phyloP scores from a whole-genome alignment of 2,888 invertebrate species.

The Prenolepis imparis region DNA sequence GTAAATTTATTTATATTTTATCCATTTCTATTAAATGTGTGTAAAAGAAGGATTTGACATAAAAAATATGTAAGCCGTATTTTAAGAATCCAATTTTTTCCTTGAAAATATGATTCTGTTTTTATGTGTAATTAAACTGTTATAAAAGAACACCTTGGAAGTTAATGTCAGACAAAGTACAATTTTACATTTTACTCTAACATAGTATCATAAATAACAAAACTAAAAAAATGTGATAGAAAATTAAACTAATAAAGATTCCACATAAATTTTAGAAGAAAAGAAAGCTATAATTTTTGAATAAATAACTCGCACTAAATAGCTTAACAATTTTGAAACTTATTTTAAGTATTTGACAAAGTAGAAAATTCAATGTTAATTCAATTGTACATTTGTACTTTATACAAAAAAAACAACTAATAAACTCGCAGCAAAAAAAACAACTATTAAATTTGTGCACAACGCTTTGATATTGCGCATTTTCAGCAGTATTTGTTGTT shows the following conservation, averaged over 20 bases:
- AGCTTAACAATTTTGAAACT: neutral
- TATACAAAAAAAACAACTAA: neutral
- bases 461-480: constrained; percentile 14
- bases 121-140: neutral
- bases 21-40: neutral
- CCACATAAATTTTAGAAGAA: neutral
- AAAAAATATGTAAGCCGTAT: neutral
- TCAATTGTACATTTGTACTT: neutral
- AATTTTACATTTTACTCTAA: neutral
- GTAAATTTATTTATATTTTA: constrained; percentile 62
- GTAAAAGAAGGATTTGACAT: neutral
- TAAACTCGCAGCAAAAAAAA: constrained; percentile 3
- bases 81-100: neutral
- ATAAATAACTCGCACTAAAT: neutral
- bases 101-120: neutral
- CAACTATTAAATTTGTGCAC: constrained; percentile 7
- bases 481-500: constrained; percentile 34
- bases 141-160: neutral
- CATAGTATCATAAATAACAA: neutral
- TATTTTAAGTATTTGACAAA: neutral
- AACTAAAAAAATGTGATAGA: neutral
- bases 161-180: neutral
- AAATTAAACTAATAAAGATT: neutral
- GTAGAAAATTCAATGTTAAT: constrained; percentile 16
- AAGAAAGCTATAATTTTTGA: neutral